Conservation (phyloP, 2,888 invertebrate species). For the Mythimna lalbum region DNA sequence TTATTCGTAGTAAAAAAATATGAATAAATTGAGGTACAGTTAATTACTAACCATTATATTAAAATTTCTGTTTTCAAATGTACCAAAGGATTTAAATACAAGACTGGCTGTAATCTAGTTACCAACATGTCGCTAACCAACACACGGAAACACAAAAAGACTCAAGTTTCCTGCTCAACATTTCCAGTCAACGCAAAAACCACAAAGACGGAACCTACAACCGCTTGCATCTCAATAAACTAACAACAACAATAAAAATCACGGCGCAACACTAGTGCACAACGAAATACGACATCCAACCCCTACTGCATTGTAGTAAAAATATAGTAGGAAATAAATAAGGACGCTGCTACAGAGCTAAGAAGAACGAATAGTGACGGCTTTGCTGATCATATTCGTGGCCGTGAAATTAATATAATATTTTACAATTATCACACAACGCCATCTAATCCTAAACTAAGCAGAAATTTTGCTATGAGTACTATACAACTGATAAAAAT, state of each 20-base stretch:
- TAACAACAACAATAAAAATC: constrained; percentile 50
- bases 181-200: constrained; percentile 5
- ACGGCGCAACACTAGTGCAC: constrained; percentile 34
- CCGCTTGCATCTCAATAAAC: constrained; percentile 29
- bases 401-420: no score
- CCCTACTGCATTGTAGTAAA: constrained; percentile 62
- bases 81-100: background rate
- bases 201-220: background rate
- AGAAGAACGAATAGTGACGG: background rate
- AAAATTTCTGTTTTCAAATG: background rate
- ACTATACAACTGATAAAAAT: no score
- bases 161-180: background rate
- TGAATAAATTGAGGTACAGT: no score
- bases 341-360: constrained; percentile 21
- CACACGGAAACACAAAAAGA: background rate
- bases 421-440: no score
- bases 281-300: constrained; percentile 45
- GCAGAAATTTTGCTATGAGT: no score
- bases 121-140: background rate
- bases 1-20: no score
- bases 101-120: background rate
- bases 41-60: background rate
- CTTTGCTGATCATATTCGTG: background rate
- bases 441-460: no score
- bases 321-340: constrained; percentile 68